These are phyloP conservation scores for Melanostoma mellinum DNA, from an alignment of 2,888 invertebrate genomes.

Conservation along the genomic window DNA sequence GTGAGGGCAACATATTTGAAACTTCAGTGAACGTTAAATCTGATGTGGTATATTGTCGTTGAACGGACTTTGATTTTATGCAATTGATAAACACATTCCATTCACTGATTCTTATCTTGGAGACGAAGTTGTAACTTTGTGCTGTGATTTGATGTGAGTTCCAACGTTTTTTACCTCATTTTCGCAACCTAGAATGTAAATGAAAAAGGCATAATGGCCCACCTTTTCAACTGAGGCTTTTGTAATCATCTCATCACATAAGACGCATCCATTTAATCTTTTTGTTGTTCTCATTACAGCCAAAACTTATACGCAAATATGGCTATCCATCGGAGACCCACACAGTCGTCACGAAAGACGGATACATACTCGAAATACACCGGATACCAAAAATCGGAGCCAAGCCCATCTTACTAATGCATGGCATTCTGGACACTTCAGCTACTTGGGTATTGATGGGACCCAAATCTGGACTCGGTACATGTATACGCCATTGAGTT, in stretches of 20 bases:
- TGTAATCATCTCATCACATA: background rate
- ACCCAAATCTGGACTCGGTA: constrained; percentile 87
- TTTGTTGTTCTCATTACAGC: constrained; percentile 78
- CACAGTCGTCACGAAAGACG: constrained; percentile 88
- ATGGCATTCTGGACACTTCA: constrained; percentile 89
- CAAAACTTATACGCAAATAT: constrained; percentile 85
- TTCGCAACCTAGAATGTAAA: no score
- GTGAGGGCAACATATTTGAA: background rate
- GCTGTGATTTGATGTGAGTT: no score
- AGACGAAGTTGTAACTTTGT: no score
- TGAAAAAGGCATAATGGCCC: no score
- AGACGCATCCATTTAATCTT: no score
- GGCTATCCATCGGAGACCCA: constrained; percentile 87
- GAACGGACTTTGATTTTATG: no score
- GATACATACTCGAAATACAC: constrained; percentile 90
- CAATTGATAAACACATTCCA: no score
- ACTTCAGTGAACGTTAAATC: no score
- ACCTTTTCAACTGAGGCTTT: background rate
- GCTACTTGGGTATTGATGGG: constrained; percentile 89
- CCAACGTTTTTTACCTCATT: no score
- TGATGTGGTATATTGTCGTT: no score
- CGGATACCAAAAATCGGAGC: constrained; percentile 86
- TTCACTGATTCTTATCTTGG: no score
- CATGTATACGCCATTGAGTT: constrained; percentile 22
- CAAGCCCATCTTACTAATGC: constrained; percentile 85